Evolutionary conservation across 2,797 vertebrate species (phyloP).

Genomic region (Cottoperca gobio): DNA sequence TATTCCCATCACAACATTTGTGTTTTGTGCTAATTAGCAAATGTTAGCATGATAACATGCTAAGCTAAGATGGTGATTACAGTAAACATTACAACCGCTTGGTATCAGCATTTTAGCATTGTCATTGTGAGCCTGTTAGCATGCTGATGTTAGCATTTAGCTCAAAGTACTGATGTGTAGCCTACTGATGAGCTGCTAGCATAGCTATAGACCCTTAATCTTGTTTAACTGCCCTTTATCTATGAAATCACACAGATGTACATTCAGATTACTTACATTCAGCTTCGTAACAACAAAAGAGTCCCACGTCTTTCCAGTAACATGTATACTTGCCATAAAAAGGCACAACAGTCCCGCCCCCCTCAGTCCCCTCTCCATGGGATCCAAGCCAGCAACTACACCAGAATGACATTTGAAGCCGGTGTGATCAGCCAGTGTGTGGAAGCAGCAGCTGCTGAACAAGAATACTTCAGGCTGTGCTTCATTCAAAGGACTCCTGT

Average conservation of each 20-base stretch:
- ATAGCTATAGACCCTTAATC: not conserved
- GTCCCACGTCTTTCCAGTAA: conserved; percentile 39
- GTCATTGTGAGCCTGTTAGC: not conserved
- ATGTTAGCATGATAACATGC: not conserved
- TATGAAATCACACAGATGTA: not conserved
- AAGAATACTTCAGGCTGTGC: conserved; percentile 60
- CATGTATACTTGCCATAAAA: conserved; percentile 42
- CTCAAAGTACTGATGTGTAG: not conserved
- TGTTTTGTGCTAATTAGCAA: not conserved
- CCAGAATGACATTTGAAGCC: conserved; percentile 77
- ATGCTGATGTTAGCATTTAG: not conserved
- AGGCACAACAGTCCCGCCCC: conserved; percentile 57
- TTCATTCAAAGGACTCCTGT: conserved; percentile 56
- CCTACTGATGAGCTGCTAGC: not conserved
- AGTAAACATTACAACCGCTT: not conserved
- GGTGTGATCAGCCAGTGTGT: conserved; percentile 53
- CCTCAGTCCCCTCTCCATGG: conserved; percentile 44
- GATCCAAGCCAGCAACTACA: conserved; percentile 69
- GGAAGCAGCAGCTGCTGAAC: conserved; percentile 72
- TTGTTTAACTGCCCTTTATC: too few relatives aligned
- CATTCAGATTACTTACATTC: too few relatives aligned
- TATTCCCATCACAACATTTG: not conserved
- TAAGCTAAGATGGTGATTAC: not conserved
- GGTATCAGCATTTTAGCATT: not conserved
- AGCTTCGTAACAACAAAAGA: conserved; percentile 30